Evolutionary conservation across 2,888 invertebrate genomes (phyloP).

Genomic region (Synanthedon myopaeformis): DNA sequence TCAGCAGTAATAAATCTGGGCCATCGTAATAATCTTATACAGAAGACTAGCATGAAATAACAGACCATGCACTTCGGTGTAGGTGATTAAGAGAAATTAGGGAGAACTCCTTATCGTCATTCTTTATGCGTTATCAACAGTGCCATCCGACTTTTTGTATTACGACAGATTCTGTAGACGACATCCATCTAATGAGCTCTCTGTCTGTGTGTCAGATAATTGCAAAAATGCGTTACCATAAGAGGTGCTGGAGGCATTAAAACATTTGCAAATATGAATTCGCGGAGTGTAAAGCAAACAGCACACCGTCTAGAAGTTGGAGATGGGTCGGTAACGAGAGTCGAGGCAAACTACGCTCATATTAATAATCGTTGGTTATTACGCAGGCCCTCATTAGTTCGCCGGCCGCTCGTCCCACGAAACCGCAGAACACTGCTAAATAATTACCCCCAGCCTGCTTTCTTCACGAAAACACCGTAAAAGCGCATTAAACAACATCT

Average conservation of each 20-base stretch:
- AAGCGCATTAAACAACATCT: slow-evolving; percentile 51
- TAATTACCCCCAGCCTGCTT: slow-evolving; percentile 58
- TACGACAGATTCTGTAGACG: no score
- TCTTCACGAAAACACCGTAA: slow-evolving; percentile 63
- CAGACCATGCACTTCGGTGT: no score
- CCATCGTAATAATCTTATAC: no score
- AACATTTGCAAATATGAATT: slow-evolving; percentile 1
- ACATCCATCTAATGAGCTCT: no score
- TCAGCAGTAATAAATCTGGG: no score
- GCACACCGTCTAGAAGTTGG: slow-evolving; percentile 14
- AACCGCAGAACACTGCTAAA: slow-evolving; percentile 66
- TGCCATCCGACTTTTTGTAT: no score
- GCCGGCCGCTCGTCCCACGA: slow-evolving; percentile 45
- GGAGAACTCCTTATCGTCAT: no score
- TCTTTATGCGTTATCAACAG: no score
- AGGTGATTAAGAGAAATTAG: no score
- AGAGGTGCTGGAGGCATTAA: not conserved
- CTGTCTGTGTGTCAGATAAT: no score
- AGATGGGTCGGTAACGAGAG: slow-evolving; percentile 38
- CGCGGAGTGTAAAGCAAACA: slow-evolving; percentile 25
- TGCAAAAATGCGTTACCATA: not conserved
- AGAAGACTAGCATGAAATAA: no score
- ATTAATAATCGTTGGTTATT: slow-evolving; percentile 64
- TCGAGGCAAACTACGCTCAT: slow-evolving; percentile 47
- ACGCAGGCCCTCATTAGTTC: slow-evolving; percentile 56